Conservation (phyloP, 2,888 invertebrate species). For the Nymphalis polychloros region DNA sequence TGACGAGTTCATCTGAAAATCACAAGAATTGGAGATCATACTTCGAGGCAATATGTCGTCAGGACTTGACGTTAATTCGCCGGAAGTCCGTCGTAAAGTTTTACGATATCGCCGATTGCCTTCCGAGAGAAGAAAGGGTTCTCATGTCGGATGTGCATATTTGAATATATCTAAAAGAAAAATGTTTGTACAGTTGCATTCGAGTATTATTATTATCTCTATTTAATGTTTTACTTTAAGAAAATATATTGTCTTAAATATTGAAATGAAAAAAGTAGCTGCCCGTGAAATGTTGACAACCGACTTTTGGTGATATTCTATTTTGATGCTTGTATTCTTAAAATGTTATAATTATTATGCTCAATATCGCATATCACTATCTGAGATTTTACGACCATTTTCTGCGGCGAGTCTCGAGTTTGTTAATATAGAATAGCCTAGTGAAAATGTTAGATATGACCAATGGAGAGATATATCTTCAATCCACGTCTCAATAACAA, state of each 20-base stretch:
- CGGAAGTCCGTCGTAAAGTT: conserved; percentile 77
- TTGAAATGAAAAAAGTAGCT: no score
- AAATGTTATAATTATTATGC: no score
- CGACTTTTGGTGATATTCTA: no score
- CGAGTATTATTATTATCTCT: background rate
- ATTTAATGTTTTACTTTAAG: background rate
- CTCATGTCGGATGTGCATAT: conserved; percentile 37
- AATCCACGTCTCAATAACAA: no score
- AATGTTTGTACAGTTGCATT: conserved; percentile 22
- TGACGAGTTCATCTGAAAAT: background rate
- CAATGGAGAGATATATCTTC: no score
- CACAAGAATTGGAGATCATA: conserved; percentile 24
- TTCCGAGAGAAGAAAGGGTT: conserved; percentile 72
- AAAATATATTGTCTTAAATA: background rate
- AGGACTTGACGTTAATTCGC: conserved; percentile 64
- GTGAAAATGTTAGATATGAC: no score
- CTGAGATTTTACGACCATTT: no score
- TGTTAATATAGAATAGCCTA: no score
- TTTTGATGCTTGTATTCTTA: no score
- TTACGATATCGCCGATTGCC: conserved; percentile 72
- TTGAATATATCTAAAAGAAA: conserved; percentile 23
- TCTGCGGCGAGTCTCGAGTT: no score
- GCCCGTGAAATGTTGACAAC: no score
- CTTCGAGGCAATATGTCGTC: conserved; percentile 42
- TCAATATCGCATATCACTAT: no score